phyloP scores from a whole-genome alignment of 2,888 invertebrate species.

The Linnaemya tessellans region DNA sequence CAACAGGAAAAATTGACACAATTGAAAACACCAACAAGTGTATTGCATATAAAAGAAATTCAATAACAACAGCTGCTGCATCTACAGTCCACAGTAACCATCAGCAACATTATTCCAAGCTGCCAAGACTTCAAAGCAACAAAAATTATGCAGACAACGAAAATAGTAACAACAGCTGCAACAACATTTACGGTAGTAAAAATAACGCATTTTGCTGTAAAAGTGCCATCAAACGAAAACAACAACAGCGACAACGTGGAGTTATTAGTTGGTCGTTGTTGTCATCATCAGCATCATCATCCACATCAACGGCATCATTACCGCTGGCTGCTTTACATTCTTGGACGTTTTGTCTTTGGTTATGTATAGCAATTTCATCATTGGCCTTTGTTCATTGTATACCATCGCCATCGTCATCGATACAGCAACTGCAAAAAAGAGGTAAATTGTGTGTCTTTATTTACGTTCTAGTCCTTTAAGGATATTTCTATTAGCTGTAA shows the following conservation, averaged over 20 bases:
- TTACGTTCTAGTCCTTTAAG: not conserved
- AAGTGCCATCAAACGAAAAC: conserved; percentile 56
- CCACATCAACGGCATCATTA: conserved; percentile 26
- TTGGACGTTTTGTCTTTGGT: conserved; percentile 78
- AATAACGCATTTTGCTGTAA: conserved; percentile 52
- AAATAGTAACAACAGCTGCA: conserved; percentile 36
- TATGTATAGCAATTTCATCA: conserved; percentile 77
- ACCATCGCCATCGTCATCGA: conserved; percentile 80
- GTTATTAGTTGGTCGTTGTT: conserved; percentile 36
- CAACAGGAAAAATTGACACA: conserved; percentile 26
- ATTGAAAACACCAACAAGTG: conserved; percentile 42
- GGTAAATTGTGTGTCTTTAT: conserved; percentile 76
- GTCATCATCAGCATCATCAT: conserved; percentile 28
- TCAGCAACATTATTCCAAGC: conserved; percentile 71
- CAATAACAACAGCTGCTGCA: conserved; percentile 41
- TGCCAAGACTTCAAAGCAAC: conserved; percentile 71
- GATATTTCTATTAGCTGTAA: conserved; percentile 33
- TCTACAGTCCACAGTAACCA: conserved; percentile 51
- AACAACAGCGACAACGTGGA: not conserved
- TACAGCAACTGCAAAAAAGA: conserved; percentile 83
- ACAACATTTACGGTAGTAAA: conserved; percentile 47
- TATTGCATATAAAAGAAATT: conserved; percentile 51
- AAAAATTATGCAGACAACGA: conserved; percentile 71
- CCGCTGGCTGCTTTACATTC: conserved; percentile 56
- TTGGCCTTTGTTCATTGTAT: conserved; percentile 81